These are phyloP conservation scores for Argynnis bischoffii DNA, from an alignment of 2,888 invertebrate species.

Conservation along the genomic window DNA sequence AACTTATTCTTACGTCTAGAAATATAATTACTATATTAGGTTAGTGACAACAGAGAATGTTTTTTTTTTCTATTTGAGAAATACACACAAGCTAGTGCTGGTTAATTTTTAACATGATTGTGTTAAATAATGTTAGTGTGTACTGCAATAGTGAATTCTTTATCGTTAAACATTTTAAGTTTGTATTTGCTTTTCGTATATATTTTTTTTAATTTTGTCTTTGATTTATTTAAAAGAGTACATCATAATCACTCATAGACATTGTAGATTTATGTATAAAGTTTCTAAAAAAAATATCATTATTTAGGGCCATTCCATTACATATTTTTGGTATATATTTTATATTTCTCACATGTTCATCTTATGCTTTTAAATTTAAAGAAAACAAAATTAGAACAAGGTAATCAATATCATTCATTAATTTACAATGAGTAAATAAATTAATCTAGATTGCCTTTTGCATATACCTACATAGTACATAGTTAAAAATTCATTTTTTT, in stretches of 20 bases:
- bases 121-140: slow-evolving; percentile 62
- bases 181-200: slow-evolving; percentile 63
- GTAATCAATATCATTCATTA: background rate
- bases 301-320: slow-evolving; percentile 36
- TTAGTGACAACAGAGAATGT: slow-evolving; percentile 65
- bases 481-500: background rate
- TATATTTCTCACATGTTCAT: slow-evolving; percentile 28
- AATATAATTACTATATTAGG: slow-evolving; percentile 74
- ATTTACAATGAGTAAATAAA: background rate
- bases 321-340: slow-evolving; percentile 26
- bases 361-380: slow-evolving; percentile 21
- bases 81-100: slow-evolving; percentile 57
- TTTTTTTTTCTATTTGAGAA: slow-evolving; percentile 67
- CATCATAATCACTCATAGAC: slow-evolving; percentile 19
- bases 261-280: slow-evolving; percentile 17
- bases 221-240: slow-evolving; percentile 22
- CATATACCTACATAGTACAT: background rate
- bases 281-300: slow-evolving; percentile 22
- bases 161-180: slow-evolving; percentile 63
- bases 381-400: background rate
- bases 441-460: slow-evolving; percentile 3
- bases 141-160: slow-evolving; percentile 68
- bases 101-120: slow-evolving; percentile 51
- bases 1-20: slow-evolving; percentile 78
- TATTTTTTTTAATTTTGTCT: slow-evolving; percentile 18